A percentile compares a stretch with the other conserved stretches of the same genome.
Conservation (phyloP, 2,888 invertebrate genomes). For the Chloroclystis v-ata region DNA sequence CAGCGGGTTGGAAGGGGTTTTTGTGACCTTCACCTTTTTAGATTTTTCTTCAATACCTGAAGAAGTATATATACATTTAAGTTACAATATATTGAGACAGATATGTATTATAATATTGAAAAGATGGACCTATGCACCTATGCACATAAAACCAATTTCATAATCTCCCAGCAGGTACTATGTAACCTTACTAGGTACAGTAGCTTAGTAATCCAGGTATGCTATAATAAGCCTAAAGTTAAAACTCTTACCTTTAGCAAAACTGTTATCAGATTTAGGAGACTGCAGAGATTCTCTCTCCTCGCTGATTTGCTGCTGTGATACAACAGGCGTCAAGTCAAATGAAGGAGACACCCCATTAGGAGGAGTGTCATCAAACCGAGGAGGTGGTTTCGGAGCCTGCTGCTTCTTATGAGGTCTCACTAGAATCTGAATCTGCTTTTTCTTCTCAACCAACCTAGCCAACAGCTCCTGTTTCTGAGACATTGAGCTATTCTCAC, state of each 20-base stretch:
- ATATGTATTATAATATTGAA: too few species aligned
- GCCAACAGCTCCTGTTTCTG: constrained; percentile 81
- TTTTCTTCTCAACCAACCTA: constrained; percentile 81
- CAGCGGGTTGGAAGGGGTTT: constrained; percentile 52
- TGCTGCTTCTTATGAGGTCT: constrained; percentile 58
- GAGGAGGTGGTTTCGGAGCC: constrained; percentile 67
- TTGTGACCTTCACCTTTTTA: constrained; percentile 37
- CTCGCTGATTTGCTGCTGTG: constrained; percentile 67
- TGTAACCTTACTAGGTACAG: too few species aligned
- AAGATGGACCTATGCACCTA: too few species aligned
- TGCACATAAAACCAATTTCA: too few species aligned
- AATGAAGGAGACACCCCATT: constrained; percentile 71
- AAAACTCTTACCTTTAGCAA: constrained; percentile 31
- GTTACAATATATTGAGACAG: too few species aligned
- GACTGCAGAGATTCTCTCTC: constrained; percentile 54
- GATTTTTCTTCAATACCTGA: constrained; percentile 45
- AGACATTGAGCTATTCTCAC: constrained; percentile 56
- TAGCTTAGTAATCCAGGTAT: too few species aligned
- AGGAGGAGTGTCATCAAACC: constrained; percentile 66
- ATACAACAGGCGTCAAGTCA: constrained; percentile 67
- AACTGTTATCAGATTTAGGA: constrained; percentile 46
- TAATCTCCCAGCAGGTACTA: too few species aligned
- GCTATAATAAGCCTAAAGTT: too few species aligned
- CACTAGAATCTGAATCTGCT: constrained; percentile 68
- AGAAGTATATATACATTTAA: background rate